Evolutionary conservation across 1,140 invertebrate species (phyloP), one percentile per base, ranked within the genome.

Genomic region (Augochlora pura): DNA sequence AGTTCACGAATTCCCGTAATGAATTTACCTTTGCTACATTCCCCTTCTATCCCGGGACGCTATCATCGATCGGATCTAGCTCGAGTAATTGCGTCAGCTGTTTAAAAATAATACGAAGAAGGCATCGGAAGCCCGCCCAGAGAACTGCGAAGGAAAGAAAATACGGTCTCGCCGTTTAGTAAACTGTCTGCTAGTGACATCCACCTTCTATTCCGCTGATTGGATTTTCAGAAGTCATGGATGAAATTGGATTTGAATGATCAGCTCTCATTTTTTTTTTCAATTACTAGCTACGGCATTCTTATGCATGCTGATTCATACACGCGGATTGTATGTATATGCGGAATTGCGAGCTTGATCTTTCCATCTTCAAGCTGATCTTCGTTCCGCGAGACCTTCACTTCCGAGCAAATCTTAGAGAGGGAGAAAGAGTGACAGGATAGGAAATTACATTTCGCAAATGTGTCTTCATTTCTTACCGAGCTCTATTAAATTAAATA

Each of bases 111-210:
- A 62, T 81, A 23, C 4, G 12, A 39, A 21, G 0, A 46, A 12
- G 21, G 14, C 32, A 16, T 57, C 46, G 42, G 62, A 77, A 18
- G 32, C 7, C 32, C 32, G 23, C 60, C 62, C 38, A 49, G 27
- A 27, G 65, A 69, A 77, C 52, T 54, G 14, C n/a, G 27, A 9
- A 27, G 27, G n/a, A 63, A n/a, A 54, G 64, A 52, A 54, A 72
- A 23, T 62, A 54, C 60, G 52, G 52, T 32, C 80, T 80, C 67
- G 59, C 80, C 69, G 76, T 90, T 90, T 89, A 86, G 73, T 64
- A 84, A 86, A 88, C 82, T 86, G 80, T 83, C 86, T 89, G 88
- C 63, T 76, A 64, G 82, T 90, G 88, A 89, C 88, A 89, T 84
- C 76, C 77, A 69, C 59, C 78, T 87, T 86, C 78, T 87, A 86